Evolutionary conservation across 2,113 vertebrate genomes (phyloP).

Genomic region (Telmatochromis sp.): DNA sequence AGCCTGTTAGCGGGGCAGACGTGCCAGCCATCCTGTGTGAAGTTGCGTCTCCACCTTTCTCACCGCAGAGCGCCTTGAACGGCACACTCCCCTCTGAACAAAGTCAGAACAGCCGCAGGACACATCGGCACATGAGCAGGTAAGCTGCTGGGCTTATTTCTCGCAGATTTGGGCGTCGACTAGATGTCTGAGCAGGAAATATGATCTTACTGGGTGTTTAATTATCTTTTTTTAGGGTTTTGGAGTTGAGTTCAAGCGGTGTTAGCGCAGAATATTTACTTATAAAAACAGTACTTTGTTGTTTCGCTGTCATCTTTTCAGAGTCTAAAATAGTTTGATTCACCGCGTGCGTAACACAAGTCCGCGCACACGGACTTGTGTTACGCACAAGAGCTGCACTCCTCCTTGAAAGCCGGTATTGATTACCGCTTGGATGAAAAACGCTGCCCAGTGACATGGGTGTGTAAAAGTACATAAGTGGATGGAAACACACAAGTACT

Average conservation of each 20-base stretch:
- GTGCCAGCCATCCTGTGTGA: not conserved
- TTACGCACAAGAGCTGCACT: not conserved
- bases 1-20: not conserved
- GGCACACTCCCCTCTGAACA: not conserved
- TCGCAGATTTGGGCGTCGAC: not conserved
- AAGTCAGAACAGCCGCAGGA: not conserved
- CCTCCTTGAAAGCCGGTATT: not conserved
- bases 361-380: not conserved
- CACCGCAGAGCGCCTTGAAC: not conserved
- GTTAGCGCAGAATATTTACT: not conserved
- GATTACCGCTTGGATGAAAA: not conserved
- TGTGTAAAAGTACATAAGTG: not conserved
- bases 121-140: not conserved
- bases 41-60: not conserved
- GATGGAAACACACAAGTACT: not conserved
- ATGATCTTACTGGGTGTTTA: not conserved
- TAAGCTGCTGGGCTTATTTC: not conserved
- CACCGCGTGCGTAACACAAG: not conserved
- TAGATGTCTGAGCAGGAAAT: accelerated
- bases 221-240: not conserved
- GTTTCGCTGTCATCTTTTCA: not conserved
- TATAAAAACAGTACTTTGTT: not conserved
- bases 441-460: not conserved
- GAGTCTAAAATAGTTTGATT: not conserved
- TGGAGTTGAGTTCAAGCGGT: not conserved